Evolutionary conservation across 2,888 invertebrate species (phyloP), one percentile per base, ranked within the genome.

Genomic region (Sylvicola cinctus): DNA sequence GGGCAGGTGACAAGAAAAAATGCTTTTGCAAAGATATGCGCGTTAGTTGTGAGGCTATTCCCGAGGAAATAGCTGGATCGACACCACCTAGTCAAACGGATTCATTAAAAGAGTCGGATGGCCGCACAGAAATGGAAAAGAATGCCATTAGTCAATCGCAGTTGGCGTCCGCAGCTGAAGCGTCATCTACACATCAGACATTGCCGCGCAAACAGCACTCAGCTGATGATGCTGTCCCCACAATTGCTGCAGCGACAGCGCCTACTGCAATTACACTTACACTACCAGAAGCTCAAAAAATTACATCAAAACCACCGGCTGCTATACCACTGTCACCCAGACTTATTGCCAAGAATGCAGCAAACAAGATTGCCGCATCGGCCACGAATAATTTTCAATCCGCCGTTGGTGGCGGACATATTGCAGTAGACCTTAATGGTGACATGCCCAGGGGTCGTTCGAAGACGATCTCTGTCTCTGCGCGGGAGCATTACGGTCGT

Each of bases 31-130:
- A 78, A 56, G 81, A 79, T 55, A 74, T 74, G 69, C 68, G 81
- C 43, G 80, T 80, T 13, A 83, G 83, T 50, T 85, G 83, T 55
- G 85, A 85, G 59, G 83, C 85, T 36, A 87, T 87, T 49, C 85
- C 85, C 8, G 85, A 87, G 60, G 85, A 87, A 65, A 81, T 80
- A 49, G 70, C 69, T 16, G 72, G 72, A 6, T 69, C 77, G 55
- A 79, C 79, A 15, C 80, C 80, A 17, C 77, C 74, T 5, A 60
- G 62, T 10, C 59, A 56, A 25, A 62, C 64, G 30, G 49, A 54
- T 39, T 44, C 47, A 2, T 39, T 49, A 10, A 46, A 52, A 10
- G 55, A 42, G n/a, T 39, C 38, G 10, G 40, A 40, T 1, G 45
- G 61, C 63, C 25, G 11, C 7, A 25, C 7, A 25, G 7, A 25